Evolutionary conservation across 2,888 invertebrate species (phyloP).

Genomic region (Acholoe squamosa): DNA sequence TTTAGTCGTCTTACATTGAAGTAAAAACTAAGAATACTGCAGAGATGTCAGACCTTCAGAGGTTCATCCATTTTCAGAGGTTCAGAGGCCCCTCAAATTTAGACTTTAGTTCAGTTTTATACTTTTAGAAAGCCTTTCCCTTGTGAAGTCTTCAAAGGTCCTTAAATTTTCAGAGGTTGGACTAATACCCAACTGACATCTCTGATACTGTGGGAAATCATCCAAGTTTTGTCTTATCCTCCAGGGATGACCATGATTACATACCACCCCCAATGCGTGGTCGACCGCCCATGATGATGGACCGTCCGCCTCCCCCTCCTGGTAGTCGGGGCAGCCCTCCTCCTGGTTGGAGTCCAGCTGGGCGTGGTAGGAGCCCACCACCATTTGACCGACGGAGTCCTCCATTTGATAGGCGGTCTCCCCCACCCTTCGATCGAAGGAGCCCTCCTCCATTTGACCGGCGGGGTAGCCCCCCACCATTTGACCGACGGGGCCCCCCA

Average conservation of each 20-base stretch:
- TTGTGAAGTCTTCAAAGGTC: no score
- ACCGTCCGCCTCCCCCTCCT: constrained; percentile 32
- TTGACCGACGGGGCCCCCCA: constrained; percentile 39
- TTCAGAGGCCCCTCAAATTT: no score
- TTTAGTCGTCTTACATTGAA: no score
- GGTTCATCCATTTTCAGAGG: no score
- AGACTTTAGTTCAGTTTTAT: no score
- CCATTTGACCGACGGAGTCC: constrained; percentile 57
- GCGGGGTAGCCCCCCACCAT: constrained; percentile 66
- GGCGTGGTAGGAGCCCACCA: constrained; percentile 26
- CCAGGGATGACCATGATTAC: constrained; percentile 55
- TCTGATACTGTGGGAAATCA: no score
- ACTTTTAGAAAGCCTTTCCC: no score
- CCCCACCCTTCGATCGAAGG: constrained; percentile 29
- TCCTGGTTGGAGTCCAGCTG: constrained; percentile 13
- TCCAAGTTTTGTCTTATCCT: neutral
- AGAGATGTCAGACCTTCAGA: no score
- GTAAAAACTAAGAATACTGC: no score
- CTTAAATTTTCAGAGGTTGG: no score
- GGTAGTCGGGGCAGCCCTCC: neutral
- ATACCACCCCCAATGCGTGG: constrained; percentile 37
- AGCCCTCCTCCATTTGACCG: constrained; percentile 66
- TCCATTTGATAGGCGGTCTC: constrained; percentile 54
- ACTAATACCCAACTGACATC: no score
- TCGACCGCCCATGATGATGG: constrained; percentile 31